Evolutionary conservation across 2,113 vertebrate species (phyloP).

Genomic region (Lepus europaeus): DNA sequence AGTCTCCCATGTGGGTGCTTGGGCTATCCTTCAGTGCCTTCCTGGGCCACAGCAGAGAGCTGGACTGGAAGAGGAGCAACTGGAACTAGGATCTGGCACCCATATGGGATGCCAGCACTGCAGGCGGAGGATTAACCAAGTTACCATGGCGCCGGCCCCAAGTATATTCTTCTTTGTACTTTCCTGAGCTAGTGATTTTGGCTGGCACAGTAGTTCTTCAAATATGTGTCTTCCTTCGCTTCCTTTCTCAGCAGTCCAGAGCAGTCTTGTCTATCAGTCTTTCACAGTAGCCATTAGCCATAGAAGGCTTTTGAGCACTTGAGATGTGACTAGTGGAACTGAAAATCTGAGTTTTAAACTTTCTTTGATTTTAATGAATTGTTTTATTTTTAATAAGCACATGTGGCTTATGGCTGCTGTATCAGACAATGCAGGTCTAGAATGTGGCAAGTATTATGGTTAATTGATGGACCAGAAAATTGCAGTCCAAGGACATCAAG

Average conservation of each 20-base stretch:
- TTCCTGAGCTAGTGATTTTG: neutral
- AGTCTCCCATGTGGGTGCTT: too few species aligned
- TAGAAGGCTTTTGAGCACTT: neutral
- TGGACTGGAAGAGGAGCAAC: too few species aligned
- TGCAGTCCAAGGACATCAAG: neutral
- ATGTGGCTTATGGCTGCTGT: neutral
- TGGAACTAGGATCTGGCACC: neutral
- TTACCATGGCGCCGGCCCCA: too few species aligned
- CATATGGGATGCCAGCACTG: too few species aligned
- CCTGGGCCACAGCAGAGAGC: too few species aligned
- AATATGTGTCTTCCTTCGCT: neutral
- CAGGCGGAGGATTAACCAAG: too few species aligned
- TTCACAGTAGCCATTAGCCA: neutral
- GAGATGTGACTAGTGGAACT: neutral
- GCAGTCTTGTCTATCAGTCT: neutral
- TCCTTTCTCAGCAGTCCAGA: neutral
- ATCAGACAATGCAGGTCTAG: neutral
- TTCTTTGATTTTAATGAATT: neutral
- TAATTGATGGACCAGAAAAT: slow-evolving; percentile 17
- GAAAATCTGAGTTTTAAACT: neutral
- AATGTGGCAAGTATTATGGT: neutral
- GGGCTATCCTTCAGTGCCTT: too few species aligned
- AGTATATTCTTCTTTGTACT: neutral
- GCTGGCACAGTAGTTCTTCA: neutral
- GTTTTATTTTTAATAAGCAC: neutral